Evolutionary conservation across 2,113 vertebrate genomes (phyloP).

Genomic region (Tragelaphus strepsiceros): DNA sequence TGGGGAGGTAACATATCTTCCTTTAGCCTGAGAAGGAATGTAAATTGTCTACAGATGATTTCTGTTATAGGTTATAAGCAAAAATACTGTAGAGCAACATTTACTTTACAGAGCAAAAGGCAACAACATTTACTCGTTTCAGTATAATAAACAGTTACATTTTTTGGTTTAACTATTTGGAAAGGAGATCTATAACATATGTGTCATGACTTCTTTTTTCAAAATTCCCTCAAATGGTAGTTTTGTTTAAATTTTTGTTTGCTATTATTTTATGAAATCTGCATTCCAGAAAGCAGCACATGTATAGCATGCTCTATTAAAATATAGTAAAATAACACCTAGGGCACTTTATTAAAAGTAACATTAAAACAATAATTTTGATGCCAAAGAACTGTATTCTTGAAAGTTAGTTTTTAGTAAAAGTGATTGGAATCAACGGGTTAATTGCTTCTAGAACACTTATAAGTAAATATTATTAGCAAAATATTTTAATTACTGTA

Average conservation of each 20-base stretch:
- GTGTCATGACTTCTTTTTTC: constrained; percentile 50
- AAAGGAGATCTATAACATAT: constrained; percentile 75
- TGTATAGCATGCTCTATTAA: constrained; percentile 55
- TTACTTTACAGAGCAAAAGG: constrained; percentile 72
- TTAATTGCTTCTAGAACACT: constrained; percentile 75
- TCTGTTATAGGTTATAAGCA: constrained; percentile 71
- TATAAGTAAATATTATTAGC: constrained; percentile 80
- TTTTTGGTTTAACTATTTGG: constrained; percentile 73
- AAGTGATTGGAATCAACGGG: constrained; percentile 67
- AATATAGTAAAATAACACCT: constrained; percentile 62
- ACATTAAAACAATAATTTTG: constrained; percentile 61
- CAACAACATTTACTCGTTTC: constrained; percentile 66
- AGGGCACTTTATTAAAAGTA: constrained; percentile 41
- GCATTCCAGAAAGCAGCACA: constrained; percentile 53
- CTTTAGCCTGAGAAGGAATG: constrained; percentile 65
- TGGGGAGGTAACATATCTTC: constrained; percentile 64
- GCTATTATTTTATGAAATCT: constrained; percentile 70
- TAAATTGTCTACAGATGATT: constrained; percentile 73
- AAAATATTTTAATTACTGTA: constrained; percentile 85
- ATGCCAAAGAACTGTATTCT: constrained; percentile 63
- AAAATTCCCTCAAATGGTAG: constrained; percentile 64
- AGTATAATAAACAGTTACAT: constrained; percentile 67
- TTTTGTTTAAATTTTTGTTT: constrained; percentile 72
- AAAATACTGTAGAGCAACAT: constrained; percentile 60
- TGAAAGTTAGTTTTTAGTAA: constrained; percentile 54